phyloP scores from a whole-genome alignment of 2,888 invertebrate genomes.

The Trachelus tabidus region DNA sequence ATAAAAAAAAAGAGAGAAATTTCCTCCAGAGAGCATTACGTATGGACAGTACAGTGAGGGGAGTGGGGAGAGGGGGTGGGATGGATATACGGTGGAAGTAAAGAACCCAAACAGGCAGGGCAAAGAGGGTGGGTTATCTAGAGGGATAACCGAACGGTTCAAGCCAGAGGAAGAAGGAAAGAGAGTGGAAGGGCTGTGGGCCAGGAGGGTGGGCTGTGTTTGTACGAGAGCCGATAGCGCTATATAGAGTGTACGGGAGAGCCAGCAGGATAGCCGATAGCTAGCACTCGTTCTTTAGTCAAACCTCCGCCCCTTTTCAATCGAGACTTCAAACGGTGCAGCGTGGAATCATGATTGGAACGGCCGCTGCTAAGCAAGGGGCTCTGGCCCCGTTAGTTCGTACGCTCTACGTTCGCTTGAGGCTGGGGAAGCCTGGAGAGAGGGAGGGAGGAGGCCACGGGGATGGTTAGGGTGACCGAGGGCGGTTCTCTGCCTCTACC shows the following conservation, averaged over 20 bases:
- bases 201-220: too few relatives aligned
- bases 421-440: constrained; percentile 31
- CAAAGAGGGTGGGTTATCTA: too few relatives aligned
- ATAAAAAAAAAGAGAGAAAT: too few relatives aligned
- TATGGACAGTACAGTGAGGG: too few relatives aligned
- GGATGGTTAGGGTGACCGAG: constrained; percentile 59
- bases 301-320: constrained; percentile 66
- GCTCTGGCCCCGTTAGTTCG: constrained; percentile 57
- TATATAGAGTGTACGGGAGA: not conserved
- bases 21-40: too few relatives aligned
- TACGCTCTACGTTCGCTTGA: constrained; percentile 34
- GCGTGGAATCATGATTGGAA: constrained; percentile 66
- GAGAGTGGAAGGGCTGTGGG: too few relatives aligned
- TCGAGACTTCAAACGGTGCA: constrained; percentile 66
- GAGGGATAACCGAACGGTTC: too few relatives aligned
- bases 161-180: too few relatives aligned
- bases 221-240: too few relatives aligned
- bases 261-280: constrained; percentile 52
- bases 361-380: constrained; percentile 64
- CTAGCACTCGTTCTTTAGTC: constrained; percentile 65
- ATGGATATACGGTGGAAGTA: too few relatives aligned
- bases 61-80: too few relatives aligned
- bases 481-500: constrained; percentile 50
- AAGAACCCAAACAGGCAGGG: too few relatives aligned
- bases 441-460: constrained; percentile 26